Evolutionary conservation across 2,113 vertebrate species (phyloP).

Genomic region (Pholis gunnellus): DNA sequence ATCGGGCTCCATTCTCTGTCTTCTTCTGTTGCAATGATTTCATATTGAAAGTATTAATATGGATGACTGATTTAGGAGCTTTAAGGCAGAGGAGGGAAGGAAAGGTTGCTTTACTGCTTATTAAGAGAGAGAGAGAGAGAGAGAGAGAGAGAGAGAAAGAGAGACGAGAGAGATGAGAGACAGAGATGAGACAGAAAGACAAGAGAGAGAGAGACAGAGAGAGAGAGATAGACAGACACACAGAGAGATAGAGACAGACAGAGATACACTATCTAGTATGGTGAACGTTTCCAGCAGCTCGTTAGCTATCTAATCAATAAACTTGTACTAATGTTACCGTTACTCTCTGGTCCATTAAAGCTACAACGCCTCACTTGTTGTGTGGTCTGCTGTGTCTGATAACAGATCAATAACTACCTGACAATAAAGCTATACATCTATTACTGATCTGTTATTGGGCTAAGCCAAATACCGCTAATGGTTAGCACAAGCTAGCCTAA

Average conservation of each 20-base stretch:
- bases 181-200: too few species aligned
- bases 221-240: too few species aligned
- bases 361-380: background rate
- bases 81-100: background rate
- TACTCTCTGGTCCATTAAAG: background rate
- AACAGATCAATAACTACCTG: background rate
- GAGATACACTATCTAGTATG: too few species aligned
- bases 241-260: too few species aligned
- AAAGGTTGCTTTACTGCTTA: background rate
- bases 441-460: background rate
- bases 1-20: background rate
- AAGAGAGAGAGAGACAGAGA: too few species aligned
- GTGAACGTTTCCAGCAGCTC: background rate
- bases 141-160: too few species aligned
- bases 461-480: background rate
- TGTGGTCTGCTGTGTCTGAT: background rate
- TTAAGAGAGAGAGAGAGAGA: background rate
- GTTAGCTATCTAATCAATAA: background rate
- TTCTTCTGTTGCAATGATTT: background rate
- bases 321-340: background rate
- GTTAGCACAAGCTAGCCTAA: slow-evolving; percentile 31
- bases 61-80: background rate
- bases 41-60: background rate
- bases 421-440: too few species aligned
- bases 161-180: too few species aligned